phyloP scores from a whole-genome alignment of 2,797 vertebrate genomes.

The Hypotaenidia okinawae region DNA sequence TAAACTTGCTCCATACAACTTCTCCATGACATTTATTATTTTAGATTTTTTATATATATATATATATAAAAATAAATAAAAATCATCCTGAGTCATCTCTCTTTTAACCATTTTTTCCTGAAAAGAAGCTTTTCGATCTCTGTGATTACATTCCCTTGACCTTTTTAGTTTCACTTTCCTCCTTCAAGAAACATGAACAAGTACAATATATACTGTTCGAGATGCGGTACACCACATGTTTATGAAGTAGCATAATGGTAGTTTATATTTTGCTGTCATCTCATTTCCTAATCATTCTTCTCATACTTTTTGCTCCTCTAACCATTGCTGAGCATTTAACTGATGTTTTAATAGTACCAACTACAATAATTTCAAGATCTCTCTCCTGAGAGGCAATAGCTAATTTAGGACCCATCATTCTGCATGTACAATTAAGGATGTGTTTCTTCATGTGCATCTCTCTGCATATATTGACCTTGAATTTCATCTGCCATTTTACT shows the following conservation, averaged over 20 bases:
- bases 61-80: neutral
- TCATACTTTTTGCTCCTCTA: neutral
- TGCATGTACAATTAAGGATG: conserved; percentile 42
- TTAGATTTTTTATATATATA: neutral
- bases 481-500: conserved; percentile 50
- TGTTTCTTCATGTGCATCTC: conserved; percentile 53
- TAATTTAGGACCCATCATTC: conserved; percentile 54
- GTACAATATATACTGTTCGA: neutral
- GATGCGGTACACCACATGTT: neutral
- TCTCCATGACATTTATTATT: neutral
- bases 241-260: neutral
- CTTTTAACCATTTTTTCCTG: neutral
- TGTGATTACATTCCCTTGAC: neutral
- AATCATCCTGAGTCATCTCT: neutral
- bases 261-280: neutral
- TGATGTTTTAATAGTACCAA: conserved; percentile 14
- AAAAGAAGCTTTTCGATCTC: neutral
- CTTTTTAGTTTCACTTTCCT: neutral
- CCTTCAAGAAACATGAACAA: neutral
- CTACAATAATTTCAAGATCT: conserved; percentile 30
- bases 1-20: neutral
- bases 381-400: conserved; percentile 48
- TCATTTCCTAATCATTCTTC: neutral
- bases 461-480: conserved; percentile 68
- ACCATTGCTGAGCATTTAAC: neutral